Percentiles rank a stretch among this genome's conserved stretches.
These are phyloP conservation scores for Drosophila leonis DNA, from an alignment of 2,888 invertebrate species.

Conservation along the genomic window DNA sequence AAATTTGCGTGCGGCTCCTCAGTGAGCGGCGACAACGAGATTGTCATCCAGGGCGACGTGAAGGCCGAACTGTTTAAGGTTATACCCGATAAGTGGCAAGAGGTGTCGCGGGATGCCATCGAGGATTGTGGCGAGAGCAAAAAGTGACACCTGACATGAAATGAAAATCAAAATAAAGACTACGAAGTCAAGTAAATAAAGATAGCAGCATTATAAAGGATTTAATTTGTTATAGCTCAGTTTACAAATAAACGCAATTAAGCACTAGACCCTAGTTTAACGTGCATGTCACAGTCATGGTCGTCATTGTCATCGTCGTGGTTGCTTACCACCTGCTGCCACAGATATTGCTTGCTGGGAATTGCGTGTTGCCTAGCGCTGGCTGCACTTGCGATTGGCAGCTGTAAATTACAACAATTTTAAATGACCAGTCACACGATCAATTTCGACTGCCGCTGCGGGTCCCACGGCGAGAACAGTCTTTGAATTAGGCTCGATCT, in stretches of 20 bases:
- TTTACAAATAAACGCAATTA: constrained; percentile 57
- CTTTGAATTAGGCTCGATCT: constrained; percentile 94
- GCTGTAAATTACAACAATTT: constrained; percentile 89
- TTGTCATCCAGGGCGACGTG: constrained; percentile 53
- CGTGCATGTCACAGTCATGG: constrained; percentile 64
- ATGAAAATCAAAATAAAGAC: not conserved
- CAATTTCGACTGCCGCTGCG: constrained; percentile 91
- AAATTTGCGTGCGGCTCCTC: constrained; percentile 52
- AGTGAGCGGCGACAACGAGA: constrained; percentile 35
- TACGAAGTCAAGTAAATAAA: constrained; percentile 24
- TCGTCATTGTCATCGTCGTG: constrained; percentile 14
- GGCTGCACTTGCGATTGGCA: constrained; percentile 2
- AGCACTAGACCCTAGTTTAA: constrained; percentile 50
- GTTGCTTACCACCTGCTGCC: constrained; percentile 1
- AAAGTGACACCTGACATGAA: not conserved
- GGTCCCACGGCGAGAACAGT: constrained; percentile 98
- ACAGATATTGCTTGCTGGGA: constrained; percentile 24
- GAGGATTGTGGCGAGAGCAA: constrained; percentile 39
- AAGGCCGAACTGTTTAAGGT: constrained; percentile 39
- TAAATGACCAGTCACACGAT: constrained; percentile 94
- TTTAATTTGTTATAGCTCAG: constrained; percentile 66
- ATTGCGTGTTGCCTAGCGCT: constrained; percentile 22
- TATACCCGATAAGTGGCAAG: constrained; percentile 49
- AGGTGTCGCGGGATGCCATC: constrained; percentile 18
- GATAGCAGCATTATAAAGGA: constrained; percentile 40